Evolutionary conservation across 1,140 invertebrate species (phyloP), one percentile per base, ranked within the genome.

Genomic region (Octopus bimaculoides): DNA sequence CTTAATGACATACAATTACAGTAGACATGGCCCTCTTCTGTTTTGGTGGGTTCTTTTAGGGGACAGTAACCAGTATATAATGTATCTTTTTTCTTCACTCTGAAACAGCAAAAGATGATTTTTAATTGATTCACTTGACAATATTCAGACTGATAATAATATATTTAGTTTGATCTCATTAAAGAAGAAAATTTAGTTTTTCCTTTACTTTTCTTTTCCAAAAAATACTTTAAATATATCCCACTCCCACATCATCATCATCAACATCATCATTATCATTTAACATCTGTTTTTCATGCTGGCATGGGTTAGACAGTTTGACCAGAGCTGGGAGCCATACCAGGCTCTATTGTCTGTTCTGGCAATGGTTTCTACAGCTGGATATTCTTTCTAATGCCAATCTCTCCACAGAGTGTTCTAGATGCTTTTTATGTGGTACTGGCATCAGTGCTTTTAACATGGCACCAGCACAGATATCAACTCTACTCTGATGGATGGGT

Each of bases 31-130:
- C 77, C 5, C 2, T 61, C 54, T 20, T 75, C 71, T 17, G 55
- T 41, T 8, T 20, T 10, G 5, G 69, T 75, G 8, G 77, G 52
- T 0, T 79, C 53, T 54, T 75, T 71, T 56, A 80, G 55, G 14
- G 80, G 75, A 78, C 85, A 86, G 78, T 80, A 83, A 5, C 85
- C 85, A 73, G 79, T 79, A 71, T 79, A 86, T 5, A 86, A 41
- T 4, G 84, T 81, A 5, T 83, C 78, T 54, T 80, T 55, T n/a
- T 78, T 26, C n/a, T 56, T n/a, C 41, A 84, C 83, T 78, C 83
- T 84, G 80, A 12, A 80, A 41, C 54, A 41, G 74, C 9, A 55
- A 5, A 77, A 75, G n/a, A 54, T 54, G 2, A n/a, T 41, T 10
- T 41, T 10, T 12, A 75, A 17, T 10, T 17, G 41, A n/a, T 10